phyloP scores from a whole-genome alignment of 1,140 invertebrate species.

The Thaumatotibia leucotreta region DNA sequence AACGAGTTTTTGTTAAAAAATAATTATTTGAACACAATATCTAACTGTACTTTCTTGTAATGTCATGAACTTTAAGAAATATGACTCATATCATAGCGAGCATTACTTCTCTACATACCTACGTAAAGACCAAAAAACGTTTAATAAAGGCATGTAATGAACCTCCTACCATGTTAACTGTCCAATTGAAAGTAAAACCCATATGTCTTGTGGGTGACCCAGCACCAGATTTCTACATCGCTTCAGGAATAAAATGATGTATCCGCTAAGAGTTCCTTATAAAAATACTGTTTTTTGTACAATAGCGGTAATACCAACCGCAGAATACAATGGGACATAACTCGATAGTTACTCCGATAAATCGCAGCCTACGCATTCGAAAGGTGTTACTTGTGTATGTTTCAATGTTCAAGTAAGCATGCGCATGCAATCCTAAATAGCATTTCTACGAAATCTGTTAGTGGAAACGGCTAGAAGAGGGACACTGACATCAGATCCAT shows the following conservation, averaged over 20 bases:
- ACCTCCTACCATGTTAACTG: neutral
- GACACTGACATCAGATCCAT: constrained; percentile 16
- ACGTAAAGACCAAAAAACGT: neutral
- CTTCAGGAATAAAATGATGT: neutral
- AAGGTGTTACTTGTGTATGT: neutral
- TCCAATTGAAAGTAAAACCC: neutral
- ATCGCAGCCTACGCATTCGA: constrained; percentile 32
- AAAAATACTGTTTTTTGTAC: neutral
- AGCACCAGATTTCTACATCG: neutral
- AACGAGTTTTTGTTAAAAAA: neutral
- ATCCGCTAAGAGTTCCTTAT: neutral
- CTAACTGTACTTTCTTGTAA: neutral
- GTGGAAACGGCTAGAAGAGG: constrained; percentile 24
- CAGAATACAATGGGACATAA: constrained; percentile 40
- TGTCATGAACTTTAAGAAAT: neutral
- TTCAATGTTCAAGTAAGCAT: constrained; percentile 22
- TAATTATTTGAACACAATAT: neutral
- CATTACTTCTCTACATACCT: neutral
- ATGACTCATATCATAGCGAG: neutral
- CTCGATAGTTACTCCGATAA: constrained; percentile 32
- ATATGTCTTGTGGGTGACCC: neutral
- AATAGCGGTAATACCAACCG: neutral
- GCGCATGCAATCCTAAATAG: constrained; percentile 33
- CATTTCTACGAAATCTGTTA: constrained; percentile 32
- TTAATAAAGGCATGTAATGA: neutral